Percentiles rank a stretch among this genome's conserved stretches.
phyloP scores from a whole-genome alignment of 2,797 vertebrate species.

The Adelosebastes latens region DNA sequence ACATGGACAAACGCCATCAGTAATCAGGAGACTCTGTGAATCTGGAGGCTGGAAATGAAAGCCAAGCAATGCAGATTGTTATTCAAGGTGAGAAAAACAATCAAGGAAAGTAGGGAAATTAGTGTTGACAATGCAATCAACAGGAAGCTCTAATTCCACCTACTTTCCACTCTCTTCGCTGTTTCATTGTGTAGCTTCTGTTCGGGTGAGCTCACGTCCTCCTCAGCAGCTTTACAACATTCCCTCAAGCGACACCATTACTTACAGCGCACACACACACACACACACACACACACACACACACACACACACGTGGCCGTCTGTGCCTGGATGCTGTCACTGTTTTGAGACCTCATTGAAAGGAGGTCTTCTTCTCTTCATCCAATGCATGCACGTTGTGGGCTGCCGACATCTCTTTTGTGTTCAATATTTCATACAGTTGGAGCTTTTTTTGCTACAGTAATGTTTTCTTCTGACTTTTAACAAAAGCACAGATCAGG shows the following conservation, averaged over 20 bases:
- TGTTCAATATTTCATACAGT: constrained; percentile 23
- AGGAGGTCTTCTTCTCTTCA: constrained; percentile 1
- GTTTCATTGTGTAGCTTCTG: background rate
- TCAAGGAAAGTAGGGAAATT: constrained; percentile 36
- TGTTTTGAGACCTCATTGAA: constrained; percentile 37
- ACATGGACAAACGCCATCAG: constrained; percentile 11
- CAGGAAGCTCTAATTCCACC: constrained; percentile 25
- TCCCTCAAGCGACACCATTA: background rate
- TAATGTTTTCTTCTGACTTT: constrained; percentile 9
- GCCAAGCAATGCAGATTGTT: constrained; percentile 25
- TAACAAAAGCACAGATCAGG: background rate
- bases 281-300: background rate
- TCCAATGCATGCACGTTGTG: background rate
- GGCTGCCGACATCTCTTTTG: constrained; percentile 1
- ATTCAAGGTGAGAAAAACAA: constrained; percentile 60
- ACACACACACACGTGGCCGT: background rate
- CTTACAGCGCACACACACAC: background rate
- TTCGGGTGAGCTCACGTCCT: constrained; percentile 6
- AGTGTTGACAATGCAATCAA: constrained; percentile 48
- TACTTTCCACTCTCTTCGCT: background rate
- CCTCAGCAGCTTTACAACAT: constrained; percentile 8
- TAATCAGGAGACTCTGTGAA: constrained; percentile 30
- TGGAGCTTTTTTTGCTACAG: background rate
- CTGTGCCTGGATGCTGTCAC: constrained; percentile 2
- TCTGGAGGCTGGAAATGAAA: constrained; percentile 32